phyloP scores from a whole-genome alignment of 1,140 invertebrate species.

The Cyclina sinensis region DNA sequence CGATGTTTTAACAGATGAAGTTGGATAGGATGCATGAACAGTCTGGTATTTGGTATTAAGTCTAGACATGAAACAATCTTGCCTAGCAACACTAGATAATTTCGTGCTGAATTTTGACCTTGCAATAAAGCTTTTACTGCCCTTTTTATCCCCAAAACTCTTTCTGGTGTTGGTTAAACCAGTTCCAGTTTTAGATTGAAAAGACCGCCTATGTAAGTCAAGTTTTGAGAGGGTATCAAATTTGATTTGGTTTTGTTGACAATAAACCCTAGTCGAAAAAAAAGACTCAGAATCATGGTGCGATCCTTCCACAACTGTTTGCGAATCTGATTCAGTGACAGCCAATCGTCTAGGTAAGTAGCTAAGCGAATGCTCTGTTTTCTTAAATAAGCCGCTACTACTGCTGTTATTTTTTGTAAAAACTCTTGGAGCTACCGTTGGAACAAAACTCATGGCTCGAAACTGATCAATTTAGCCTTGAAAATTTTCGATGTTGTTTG shows the following conservation, averaged over 20 bases:
- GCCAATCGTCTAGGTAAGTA: constrained; percentile 52
- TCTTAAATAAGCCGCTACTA: constrained; percentile 3
- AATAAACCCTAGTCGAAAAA: constrained; percentile 42
- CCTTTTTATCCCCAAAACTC: too few species aligned
- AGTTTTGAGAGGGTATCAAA: not conserved
- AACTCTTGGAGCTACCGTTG: not conserved
- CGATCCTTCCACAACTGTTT: not conserved
- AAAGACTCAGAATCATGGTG: not conserved
- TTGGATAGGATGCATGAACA: constrained; percentile 57
- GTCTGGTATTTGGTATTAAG: constrained; percentile 41
- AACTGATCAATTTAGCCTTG: not conserved
- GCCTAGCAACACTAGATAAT: constrained; percentile 20
- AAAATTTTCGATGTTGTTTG: not conserved
- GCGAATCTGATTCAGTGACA: not conserved
- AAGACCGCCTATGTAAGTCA: not conserved
- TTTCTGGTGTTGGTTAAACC: constrained; percentile 37
- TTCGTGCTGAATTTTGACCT: not conserved
- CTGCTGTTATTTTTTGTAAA: constrained; percentile 21
- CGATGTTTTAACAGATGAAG: not conserved
- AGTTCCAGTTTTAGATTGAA: not conserved
- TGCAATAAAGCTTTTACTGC: not conserved
- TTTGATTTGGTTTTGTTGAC: constrained; percentile 30
- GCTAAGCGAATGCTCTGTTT: constrained; percentile 35
- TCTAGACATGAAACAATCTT: constrained; percentile 48
- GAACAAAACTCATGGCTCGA: not conserved